A percentile compares a stretch with the other conserved stretches of the same genome.
phyloP scores from a whole-genome alignment of 2,113 vertebrate genomes.

The Eupsittula cactorum region DNA sequence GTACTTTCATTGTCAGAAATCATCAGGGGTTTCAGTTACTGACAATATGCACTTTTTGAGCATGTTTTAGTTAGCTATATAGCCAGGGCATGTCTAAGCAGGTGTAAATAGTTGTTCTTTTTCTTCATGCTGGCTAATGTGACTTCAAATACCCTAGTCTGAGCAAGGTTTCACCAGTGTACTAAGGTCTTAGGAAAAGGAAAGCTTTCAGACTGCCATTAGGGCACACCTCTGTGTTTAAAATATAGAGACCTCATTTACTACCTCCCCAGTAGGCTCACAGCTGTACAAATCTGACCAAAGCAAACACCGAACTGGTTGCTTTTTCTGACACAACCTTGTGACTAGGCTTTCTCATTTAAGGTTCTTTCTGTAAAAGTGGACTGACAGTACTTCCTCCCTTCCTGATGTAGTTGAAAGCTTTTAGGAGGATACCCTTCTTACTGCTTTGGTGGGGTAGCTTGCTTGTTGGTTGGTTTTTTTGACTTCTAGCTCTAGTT shows the following conservation, averaged over 20 bases:
- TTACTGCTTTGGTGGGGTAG: background rate
- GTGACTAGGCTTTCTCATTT: background rate
- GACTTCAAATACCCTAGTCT: background rate
- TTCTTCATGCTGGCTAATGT: background rate
- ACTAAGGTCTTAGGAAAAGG: background rate
- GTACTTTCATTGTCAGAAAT: background rate
- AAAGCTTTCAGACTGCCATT: background rate
- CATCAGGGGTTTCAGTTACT: conserved; percentile 10
- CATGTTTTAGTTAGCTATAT: conserved; percentile 13
- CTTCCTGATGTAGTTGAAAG: background rate
- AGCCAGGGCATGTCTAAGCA: conserved; percentile 9
- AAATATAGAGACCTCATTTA: background rate
- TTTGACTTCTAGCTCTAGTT: background rate
- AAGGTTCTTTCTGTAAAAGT: background rate
- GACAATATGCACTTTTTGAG: conserved; percentile 22
- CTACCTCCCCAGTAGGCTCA: background rate
- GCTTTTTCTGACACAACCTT: background rate
- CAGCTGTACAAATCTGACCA: background rate
- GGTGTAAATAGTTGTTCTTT: background rate
- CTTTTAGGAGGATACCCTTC: background rate
- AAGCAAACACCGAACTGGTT: background rate
- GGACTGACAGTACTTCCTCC: background rate
- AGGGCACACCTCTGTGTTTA: background rate
- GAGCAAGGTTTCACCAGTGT: background rate
- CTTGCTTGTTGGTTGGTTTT: background rate